Evolutionary conservation across 2,113 vertebrate genomes (phyloP), one percentile per base, ranked within the genome.

Genomic region (Nyctibius bracteatus): DNA sequence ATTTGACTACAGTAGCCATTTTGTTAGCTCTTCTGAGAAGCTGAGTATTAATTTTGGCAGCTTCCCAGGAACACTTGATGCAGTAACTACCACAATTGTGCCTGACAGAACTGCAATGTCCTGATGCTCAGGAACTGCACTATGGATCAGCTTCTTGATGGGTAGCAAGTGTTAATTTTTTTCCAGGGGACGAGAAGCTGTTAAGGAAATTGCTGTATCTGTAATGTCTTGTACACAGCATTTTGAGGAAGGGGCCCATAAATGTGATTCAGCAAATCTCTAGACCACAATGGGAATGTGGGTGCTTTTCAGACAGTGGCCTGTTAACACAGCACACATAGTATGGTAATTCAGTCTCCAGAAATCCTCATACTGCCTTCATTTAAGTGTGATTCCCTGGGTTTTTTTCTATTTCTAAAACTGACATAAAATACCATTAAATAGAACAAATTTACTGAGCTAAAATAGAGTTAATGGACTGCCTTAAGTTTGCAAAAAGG

Each of bases 1-100:
- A 14, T 12, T 39, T 35, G 44, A 5, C 46, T 8, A 4, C 0
- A 2, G 18, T 4, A 68, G 35, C 44, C 13, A 1, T 30, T 68
- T 70, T 14, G 37, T 47, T 18, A 16, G 44, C 4, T 62, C 15
- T 88, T 67, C 57, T 5, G 4, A 54, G 33, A 74, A 30, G 55
- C 51, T 43, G 66, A 46, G 25, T 1, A 8, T 68, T 31, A 10
- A 43, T 63, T 33, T 10, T 54, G 88, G 73, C 78, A 55, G 41
- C 52, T 78, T 44, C 35, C 24, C 81, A 78, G 41, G 41, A 47
- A 10, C 8, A 4, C 71, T 3, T n/a, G 51, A 23, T 57, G 73
- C 57, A 80, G 70, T 5, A 70, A 25, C 17, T 12, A 30, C 27
- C 82, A n/a, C 39, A 21, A 4, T 2, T 24, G 24, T 28, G n/a